These are phyloP conservation scores for Busseola fusca DNA, from an alignment of 2,888 invertebrate species.

Conservation along the genomic window DNA sequence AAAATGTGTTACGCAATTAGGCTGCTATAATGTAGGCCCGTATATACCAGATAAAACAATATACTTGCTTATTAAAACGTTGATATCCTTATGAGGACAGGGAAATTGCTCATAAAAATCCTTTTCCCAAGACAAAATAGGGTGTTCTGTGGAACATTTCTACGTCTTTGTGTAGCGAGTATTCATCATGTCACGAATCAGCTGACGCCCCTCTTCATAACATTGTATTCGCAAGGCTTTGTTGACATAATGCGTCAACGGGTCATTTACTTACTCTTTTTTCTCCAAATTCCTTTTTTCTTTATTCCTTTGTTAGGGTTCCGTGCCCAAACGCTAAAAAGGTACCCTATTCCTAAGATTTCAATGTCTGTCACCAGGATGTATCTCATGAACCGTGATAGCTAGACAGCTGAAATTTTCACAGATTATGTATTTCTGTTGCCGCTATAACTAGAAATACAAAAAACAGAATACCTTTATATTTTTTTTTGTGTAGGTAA, in stretches of 20 bases:
- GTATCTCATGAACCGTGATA: no score
- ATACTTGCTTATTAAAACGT: slow-evolving; percentile 11
- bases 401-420: no score
- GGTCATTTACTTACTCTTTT: slow-evolving; percentile 54
- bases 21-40: no score
- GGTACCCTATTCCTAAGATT: no score
- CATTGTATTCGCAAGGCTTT: slow-evolving; percentile 27
- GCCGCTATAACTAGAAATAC: no score
- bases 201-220: slow-evolving; percentile 48
- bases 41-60: slow-evolving; percentile 8
- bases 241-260: slow-evolving; percentile 55
- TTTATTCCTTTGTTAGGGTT: neutral
- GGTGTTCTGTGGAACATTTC: slow-evolving; percentile 27
- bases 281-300: slow-evolving; percentile 24
- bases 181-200: slow-evolving; percentile 53
- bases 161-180: slow-evolving; percentile 32
- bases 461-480: no score
- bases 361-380: no score
- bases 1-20: no score
- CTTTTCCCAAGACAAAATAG: slow-evolving; percentile 32
- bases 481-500: no score
- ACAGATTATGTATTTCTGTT: no score
- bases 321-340: no score
- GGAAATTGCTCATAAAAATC: slow-evolving; percentile 38
- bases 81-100: slow-evolving; percentile 23